phyloP scores from a whole-genome alignment of 2,797 vertebrate species.

The Syncerus caffer region DNA sequence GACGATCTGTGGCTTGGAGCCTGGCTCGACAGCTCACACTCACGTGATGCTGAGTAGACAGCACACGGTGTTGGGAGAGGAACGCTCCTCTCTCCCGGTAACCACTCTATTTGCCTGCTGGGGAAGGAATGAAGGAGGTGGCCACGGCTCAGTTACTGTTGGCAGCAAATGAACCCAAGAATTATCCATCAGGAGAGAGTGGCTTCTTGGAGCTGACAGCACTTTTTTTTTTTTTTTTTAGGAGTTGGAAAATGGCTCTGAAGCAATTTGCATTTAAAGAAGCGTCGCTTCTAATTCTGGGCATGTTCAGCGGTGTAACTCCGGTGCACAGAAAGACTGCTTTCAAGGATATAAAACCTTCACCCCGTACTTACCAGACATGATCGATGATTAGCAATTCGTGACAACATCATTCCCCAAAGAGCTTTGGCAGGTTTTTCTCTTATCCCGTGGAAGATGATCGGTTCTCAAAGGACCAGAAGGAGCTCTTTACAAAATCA shows the following conservation, averaged over 20 bases:
- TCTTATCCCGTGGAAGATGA: neutral
- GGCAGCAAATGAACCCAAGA: neutral
- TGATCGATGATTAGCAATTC: neutral
- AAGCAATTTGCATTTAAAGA: neutral
- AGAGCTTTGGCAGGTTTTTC: neutral
- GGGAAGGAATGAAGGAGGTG: neutral
- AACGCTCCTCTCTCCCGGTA: accelerated
- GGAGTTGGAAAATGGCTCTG: neutral
- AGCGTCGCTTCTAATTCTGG: neutral
- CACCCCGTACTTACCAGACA: neutral
- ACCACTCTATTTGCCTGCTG: neutral
- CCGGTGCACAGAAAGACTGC: neutral
- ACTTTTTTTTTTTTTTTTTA: neutral
- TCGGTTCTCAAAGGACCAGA: neutral
- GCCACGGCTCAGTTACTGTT: neutral
- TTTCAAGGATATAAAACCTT: neutral
- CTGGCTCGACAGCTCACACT: neutral
- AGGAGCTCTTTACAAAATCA: neutral
- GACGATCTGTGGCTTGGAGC: neutral
- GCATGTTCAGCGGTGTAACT: neutral
- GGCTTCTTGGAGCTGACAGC: neutral
- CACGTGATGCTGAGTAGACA: neutral
- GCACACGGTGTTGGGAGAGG: neutral
- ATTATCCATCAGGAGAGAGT: neutral
- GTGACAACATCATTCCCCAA: neutral